Evolutionary conservation across 2,797 vertebrate species (phyloP).

Genomic region (Molossus alvarezi): DNA sequence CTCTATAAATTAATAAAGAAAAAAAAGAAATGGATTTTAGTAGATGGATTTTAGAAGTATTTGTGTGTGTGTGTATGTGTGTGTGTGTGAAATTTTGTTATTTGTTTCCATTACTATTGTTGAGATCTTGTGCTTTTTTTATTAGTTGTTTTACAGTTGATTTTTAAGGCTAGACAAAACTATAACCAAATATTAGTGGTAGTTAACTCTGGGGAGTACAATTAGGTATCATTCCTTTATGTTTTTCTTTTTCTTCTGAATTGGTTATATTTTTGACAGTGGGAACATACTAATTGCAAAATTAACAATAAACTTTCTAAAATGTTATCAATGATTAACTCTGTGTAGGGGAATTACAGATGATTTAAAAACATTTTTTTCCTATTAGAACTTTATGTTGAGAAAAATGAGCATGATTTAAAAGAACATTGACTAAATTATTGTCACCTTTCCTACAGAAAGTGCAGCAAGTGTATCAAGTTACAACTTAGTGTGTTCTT

Average conservation of each 20-base stretch:
- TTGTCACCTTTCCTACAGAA: slow-evolving; percentile 43
- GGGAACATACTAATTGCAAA: neutral
- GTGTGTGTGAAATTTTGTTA: neutral
- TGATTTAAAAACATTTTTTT: neutral
- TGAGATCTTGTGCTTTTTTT: neutral
- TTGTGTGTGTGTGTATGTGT: neutral
- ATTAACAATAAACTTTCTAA: slow-evolving; percentile 2
- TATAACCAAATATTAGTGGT: neutral
- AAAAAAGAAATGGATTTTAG: neutral
- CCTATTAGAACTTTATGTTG: slow-evolving; percentile 17
- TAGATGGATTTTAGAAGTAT: neutral
- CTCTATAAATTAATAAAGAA: neutral
- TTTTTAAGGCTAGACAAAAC: neutral
- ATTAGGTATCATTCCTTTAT: neutral
- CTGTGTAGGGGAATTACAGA: neutral
- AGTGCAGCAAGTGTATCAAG: neutral
- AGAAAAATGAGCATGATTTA: slow-evolving; percentile 21
- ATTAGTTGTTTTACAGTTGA: neutral
- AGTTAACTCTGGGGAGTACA: neutral
- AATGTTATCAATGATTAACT: neutral
- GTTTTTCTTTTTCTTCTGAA: slow-evolving; percentile 4
- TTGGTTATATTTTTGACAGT: neutral
- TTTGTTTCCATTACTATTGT: neutral
- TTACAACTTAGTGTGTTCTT: neutral
- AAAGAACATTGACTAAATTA: neutral